Percentiles rank a stretch among this genome's conserved stretches.
Conservation (phyloP, 2,113 vertebrate genomes). For the Rhinolophus ferrumequinum region DNA sequence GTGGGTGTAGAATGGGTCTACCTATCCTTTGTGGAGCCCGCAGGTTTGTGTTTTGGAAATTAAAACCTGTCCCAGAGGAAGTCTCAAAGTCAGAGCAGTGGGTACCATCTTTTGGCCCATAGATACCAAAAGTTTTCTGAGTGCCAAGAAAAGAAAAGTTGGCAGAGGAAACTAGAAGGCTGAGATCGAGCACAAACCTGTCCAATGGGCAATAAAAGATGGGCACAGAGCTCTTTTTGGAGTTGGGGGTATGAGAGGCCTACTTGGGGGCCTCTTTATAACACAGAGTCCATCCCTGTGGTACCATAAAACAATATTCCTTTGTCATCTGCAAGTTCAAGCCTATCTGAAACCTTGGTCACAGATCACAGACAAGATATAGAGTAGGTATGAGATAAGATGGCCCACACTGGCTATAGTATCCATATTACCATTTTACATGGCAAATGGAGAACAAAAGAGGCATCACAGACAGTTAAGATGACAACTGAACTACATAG, state of each 20-base stretch:
- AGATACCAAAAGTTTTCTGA: neutral
- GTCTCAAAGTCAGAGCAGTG: neutral
- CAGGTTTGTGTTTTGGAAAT: neutral
- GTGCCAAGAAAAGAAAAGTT: neutral
- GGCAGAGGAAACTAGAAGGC: neutral
- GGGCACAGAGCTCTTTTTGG: neutral
- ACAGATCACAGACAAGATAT: neutral
- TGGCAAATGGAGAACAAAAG: slow-evolving; percentile 25
- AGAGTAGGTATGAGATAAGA: neutral
- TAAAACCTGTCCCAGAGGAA: neutral
- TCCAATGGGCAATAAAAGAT: neutral
- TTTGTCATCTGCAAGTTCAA: neutral
- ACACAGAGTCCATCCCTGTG: neutral
- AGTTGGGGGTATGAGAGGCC: neutral
- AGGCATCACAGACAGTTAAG: neutral
- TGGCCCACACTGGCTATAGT: neutral
- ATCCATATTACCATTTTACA: neutral
- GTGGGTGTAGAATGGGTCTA: neutral
- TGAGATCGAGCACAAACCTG: neutral
- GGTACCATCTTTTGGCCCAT: neutral
- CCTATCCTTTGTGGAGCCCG: neutral
- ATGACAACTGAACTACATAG: neutral
- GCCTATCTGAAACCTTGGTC: neutral
- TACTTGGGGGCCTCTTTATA: neutral
- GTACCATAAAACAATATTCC: neutral